These are phyloP conservation scores for Podarcis siculus DNA, from an alignment of 2,797 vertebrate genomes.

Conservation along the genomic window DNA sequence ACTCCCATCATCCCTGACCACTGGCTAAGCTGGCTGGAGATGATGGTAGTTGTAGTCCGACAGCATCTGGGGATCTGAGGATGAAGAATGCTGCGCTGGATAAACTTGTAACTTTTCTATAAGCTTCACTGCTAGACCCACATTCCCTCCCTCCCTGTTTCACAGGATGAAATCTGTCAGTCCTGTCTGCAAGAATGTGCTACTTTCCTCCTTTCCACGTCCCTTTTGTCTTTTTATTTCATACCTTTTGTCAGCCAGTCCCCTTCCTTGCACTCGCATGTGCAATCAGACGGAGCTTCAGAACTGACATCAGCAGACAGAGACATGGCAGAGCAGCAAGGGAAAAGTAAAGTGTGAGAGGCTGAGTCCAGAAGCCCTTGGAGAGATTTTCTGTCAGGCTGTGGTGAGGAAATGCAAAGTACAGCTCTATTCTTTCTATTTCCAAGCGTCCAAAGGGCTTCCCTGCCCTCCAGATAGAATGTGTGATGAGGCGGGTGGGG, in stretches of 20 bases:
- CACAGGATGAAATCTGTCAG: background rate
- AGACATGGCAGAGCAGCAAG: slow-evolving; percentile 25
- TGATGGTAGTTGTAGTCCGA: no score
- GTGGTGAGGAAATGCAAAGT: slow-evolving; percentile 33
- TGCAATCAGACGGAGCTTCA: slow-evolving; percentile 53
- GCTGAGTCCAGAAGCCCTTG: slow-evolving; percentile 33
- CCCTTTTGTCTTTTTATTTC: slow-evolving; percentile 2
- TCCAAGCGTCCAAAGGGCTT: background rate
- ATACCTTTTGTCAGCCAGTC: slow-evolving; percentile 17
- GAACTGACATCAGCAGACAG: slow-evolving; percentile 25
- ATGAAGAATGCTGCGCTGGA: background rate
- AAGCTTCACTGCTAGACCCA: slow-evolving; percentile 2
- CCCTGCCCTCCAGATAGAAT: slow-evolving; percentile 18
- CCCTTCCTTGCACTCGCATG: slow-evolving; percentile 37
- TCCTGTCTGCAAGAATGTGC: background rate
- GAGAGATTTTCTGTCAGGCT: slow-evolving; percentile 61
- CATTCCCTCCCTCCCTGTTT: background rate
- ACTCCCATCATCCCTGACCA: no score
- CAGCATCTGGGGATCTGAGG: no score
- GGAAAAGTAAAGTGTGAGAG: slow-evolving; percentile 22
- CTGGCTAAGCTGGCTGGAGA: no score
- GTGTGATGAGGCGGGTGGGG: background rate
- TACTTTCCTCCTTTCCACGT: slow-evolving; percentile 7
- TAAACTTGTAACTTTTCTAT: background rate
- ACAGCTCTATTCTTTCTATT: background rate